Conservation (phyloP, 2,797 vertebrate genomes). For the Premnoplex brunnescens region DNA sequence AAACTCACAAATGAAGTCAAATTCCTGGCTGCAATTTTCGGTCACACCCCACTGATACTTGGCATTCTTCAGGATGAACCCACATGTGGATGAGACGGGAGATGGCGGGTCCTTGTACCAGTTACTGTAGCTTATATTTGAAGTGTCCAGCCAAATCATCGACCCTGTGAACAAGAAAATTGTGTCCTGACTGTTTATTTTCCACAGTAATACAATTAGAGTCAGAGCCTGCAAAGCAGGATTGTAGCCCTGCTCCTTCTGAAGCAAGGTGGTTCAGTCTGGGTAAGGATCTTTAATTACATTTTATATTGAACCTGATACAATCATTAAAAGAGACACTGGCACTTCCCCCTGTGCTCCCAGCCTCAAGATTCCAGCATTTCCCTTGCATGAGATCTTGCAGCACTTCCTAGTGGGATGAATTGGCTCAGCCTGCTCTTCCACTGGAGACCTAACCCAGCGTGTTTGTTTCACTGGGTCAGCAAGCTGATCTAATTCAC, state of each 20-base stretch:
- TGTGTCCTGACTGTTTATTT: background rate
- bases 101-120: conserved; percentile 76
- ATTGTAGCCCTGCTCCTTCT: background rate
- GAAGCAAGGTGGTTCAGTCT: background rate
- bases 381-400: background rate
- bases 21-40: conserved; percentile 84
- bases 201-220: background rate
- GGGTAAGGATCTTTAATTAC: background rate
- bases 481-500: background rate
- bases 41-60: conserved; percentile 84
- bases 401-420: background rate
- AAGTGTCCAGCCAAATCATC: conserved; percentile 88
- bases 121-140: conserved; percentile 86
- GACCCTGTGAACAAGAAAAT: conserved; percentile 73
- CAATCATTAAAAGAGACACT: background rate
- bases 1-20: conserved; percentile 90
- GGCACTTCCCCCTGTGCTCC: background rate
- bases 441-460: background rate
- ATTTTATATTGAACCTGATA: background rate
- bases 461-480: background rate
- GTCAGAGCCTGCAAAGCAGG: background rate
- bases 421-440: background rate
- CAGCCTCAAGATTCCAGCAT: background rate
- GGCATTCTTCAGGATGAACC: conserved; percentile 80
- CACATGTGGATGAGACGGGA: conserved; percentile 72